Evolutionary conservation across 2,888 invertebrate species (phyloP).

Genomic region (Spialia ferax): DNA sequence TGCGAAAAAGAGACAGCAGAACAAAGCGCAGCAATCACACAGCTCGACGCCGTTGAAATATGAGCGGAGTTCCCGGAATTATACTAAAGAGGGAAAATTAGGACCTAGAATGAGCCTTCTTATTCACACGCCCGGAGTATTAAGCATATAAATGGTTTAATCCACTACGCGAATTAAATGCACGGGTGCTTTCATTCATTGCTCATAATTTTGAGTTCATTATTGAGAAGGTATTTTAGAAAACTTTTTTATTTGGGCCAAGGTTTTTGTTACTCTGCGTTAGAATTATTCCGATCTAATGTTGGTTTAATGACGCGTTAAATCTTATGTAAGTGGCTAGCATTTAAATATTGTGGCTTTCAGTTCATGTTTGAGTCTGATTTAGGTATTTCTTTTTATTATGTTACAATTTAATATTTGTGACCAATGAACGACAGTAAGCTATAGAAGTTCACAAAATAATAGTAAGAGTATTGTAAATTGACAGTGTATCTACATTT

Average conservation of each 20-base stretch:
- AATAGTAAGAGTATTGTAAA: no score
- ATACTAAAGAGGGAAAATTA: conserved; percentile 24
- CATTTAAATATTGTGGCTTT: no score
- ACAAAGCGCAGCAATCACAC: conserved; percentile 19
- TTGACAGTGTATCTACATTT: no score
- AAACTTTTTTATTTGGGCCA: background rate
- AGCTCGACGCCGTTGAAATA: conserved; percentile 24
- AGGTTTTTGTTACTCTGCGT: no score
- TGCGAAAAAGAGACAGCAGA: conserved; percentile 23
- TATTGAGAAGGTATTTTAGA: background rate
- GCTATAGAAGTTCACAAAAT: no score
- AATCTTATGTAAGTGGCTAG: no score
- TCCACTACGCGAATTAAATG: background rate
- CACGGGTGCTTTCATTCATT: background rate
- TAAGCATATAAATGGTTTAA: conserved; percentile 21
- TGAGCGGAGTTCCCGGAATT: conserved; percentile 18
- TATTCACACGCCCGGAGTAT: conserved; percentile 29
- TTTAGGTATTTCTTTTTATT: no score
- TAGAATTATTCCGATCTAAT: no score
- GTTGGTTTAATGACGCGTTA: no score
- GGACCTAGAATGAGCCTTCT: conserved; percentile 16
- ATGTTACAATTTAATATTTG: no score
- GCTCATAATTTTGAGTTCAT: background rate
- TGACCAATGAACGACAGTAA: no score
- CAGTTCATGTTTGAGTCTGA: no score